Evolutionary conservation across 2,888 invertebrate genomes (phyloP), one percentile per base, ranked within the genome.

Genomic region (Morpho deidamia): DNA sequence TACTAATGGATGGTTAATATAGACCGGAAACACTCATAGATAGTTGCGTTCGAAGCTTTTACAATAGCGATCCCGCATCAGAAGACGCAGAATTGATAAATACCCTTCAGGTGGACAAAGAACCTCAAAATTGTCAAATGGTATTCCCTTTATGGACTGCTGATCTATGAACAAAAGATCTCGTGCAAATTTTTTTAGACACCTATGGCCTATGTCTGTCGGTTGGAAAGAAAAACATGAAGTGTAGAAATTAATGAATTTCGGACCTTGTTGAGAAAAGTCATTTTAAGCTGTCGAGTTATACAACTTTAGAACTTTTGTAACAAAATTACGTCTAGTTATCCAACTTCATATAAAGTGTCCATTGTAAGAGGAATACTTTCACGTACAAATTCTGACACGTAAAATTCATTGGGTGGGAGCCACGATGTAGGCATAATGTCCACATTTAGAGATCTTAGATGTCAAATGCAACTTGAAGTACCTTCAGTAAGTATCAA

Each of bases 171-270:
- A 5, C 23, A 23, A 3, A 23, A 23, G 23, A 5, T 23, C 23
- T 3, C 5, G 5, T 23, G 3, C 23, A 23, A 3, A 5, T 23
- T 23, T 23, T 5, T 23, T 23, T 23, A 5, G 5, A 23, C 5
- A 23, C 23, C 23, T 23, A 23, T 23, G 23, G 5, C 23, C 23
- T 23, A 23, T 23, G 5, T 23, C 4, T 23, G 23, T 23, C 5
- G 23, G 23, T 1, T 23, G 5, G 5, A 23, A 23, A 23, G 23
- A 23, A 23, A 23, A 23, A 23, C 23, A 23, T 23, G 23, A 23
- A 23, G 35, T 39, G 39, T 33, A n/a, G 12, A 71, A 72, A 69
- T 68, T 62, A 64, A 63, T 53, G 42, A 49, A 55, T 44, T 47
- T 51, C 40, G 50, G 46, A 53, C 55, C 42, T 47, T 44, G 56